Evolutionary conservation across 2,888 invertebrate species (phyloP).

Genomic region (Elegia similella): DNA sequence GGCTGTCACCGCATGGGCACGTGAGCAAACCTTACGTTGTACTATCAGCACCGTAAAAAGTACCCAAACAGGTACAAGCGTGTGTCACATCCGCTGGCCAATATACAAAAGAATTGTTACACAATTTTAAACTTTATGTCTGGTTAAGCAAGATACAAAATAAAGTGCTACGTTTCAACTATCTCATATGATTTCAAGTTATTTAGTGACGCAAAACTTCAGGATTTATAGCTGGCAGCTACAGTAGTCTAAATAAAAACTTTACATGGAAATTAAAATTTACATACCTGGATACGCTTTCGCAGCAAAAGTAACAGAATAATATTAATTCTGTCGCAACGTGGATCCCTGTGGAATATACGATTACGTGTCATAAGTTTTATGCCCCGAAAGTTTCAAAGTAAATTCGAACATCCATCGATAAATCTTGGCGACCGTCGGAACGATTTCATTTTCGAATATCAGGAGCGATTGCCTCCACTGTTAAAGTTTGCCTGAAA

Average conservation of each 20-base stretch:
- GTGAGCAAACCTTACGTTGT: constrained; percentile 39
- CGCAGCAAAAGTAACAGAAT: constrained; percentile 46
- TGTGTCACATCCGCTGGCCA: constrained; percentile 12
- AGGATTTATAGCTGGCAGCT: constrained; percentile 15
- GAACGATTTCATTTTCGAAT: constrained; percentile 82
- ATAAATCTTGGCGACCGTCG: constrained; percentile 81
- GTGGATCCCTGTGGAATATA: constrained; percentile 68
- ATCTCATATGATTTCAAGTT: constrained; percentile 16
- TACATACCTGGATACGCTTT: constrained; percentile 15
- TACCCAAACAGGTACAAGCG: constrained; percentile 12
- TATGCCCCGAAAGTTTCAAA: constrained; percentile 78
- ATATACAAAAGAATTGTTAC: constrained; percentile 5
- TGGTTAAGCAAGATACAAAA: not conserved
- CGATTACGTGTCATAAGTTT: constrained; percentile 82
- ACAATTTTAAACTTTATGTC: not conserved
- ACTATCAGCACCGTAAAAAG: constrained; percentile 17
- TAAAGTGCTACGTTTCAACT: not conserved
- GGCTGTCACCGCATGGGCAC: constrained; percentile 46
- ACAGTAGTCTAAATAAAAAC: constrained; percentile 17
- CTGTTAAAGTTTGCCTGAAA: constrained; percentile 82
- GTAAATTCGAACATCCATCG: constrained; percentile 80
- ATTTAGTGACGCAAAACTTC: constrained; percentile 17
- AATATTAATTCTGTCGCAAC: constrained; percentile 52
- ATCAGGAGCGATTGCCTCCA: constrained; percentile 81
- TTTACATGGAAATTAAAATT: constrained; percentile 16